phyloP scores from a whole-genome alignment of 2,797 vertebrate species.

The Onychomys arenicola region DNA sequence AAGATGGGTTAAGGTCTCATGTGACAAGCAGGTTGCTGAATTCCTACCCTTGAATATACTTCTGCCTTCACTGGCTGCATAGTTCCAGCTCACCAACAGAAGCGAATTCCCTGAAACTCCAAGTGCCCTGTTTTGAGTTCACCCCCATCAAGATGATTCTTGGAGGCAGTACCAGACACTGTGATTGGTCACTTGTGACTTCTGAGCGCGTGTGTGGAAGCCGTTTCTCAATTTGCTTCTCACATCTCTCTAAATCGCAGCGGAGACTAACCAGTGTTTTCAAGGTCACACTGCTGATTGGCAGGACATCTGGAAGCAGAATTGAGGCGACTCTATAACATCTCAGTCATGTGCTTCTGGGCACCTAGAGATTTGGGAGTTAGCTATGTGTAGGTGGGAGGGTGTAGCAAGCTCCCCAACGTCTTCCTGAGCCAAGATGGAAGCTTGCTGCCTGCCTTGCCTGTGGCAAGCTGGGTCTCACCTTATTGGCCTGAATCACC shows the following conservation, averaged over 20 bases:
- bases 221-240: neutral
- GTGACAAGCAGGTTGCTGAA: neutral
- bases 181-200: neutral
- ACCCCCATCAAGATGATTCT: neutral
- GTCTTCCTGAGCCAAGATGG: neutral
- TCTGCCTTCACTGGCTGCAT: neutral
- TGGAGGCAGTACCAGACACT: neutral
- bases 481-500: neutral
- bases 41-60: neutral
- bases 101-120: neutral
- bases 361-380: neutral
- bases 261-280: neutral
- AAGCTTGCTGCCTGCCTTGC: neutral
- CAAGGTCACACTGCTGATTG: neutral
- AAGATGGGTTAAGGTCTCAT: neutral
- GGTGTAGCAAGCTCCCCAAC: too few species aligned
- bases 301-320: neutral
- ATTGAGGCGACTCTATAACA: neutral
- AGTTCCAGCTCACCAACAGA: neutral
- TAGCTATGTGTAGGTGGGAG: neutral
- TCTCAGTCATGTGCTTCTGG: neutral
- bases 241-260: neutral
- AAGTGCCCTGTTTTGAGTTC: neutral
- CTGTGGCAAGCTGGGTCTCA: too few species aligned
- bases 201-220: neutral